These are phyloP conservation scores for Hylia prasina DNA, from an alignment of 2,113 vertebrate species.

Conservation along the genomic window DNA sequence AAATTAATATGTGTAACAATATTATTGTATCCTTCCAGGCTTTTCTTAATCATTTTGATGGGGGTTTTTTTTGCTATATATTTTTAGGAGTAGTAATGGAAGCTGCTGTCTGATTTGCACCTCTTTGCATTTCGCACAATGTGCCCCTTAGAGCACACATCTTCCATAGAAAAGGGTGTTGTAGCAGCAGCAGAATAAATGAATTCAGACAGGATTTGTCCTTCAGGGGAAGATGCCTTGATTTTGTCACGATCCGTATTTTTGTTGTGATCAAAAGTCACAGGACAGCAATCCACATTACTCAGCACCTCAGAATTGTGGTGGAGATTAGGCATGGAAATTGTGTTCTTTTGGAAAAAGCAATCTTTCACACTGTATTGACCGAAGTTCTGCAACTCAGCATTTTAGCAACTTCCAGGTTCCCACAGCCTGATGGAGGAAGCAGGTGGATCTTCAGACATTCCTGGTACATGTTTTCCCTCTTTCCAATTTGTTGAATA, in stretches of 20 bases:
- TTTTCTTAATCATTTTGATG: background rate
- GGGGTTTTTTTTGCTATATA: background rate
- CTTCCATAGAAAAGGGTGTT: background rate
- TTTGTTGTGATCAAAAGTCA: background rate
- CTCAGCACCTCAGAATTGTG: background rate
- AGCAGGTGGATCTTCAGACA: accelerated
- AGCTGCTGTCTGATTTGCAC: background rate
- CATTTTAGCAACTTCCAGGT: background rate
- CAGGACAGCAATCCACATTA: background rate
- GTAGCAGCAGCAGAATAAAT: background rate
- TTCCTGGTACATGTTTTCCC: background rate
- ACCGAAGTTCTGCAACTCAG: background rate
- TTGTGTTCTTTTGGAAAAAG: background rate
- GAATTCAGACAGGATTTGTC: background rate
- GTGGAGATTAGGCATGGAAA: background rate
- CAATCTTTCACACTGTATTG: background rate
- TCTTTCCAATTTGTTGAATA: background rate
- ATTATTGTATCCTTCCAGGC: background rate
- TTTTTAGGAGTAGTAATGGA: background rate
- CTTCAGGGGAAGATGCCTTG: background rate
- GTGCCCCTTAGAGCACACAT: background rate
- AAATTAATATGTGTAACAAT: background rate
- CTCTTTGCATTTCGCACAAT: background rate
- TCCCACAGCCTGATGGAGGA: background rate
- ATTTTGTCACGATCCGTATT: background rate